A percentile compares a stretch with the other conserved stretches of the same genome.
Conservation (phyloP, 1,140 invertebrate genomes). For the Drosophila cardini region DNA sequence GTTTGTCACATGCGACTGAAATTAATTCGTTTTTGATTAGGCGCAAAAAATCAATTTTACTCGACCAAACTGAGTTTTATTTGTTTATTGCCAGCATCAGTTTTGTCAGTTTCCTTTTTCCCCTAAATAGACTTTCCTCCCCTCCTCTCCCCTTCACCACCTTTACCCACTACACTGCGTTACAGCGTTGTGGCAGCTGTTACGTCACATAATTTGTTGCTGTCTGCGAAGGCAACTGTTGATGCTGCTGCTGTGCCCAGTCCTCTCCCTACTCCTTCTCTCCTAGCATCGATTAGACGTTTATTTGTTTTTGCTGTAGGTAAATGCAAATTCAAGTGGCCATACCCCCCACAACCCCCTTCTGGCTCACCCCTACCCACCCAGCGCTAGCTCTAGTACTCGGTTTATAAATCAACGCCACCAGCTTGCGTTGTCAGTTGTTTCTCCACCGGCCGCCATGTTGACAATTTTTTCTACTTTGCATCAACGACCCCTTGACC, state of each 20-base stretch:
- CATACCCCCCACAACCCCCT: not conserved
- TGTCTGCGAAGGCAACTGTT: constrained; percentile 71
- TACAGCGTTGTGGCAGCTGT: constrained; percentile 55
- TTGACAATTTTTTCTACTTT: constrained; percentile 65
- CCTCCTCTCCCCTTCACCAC: not conserved
- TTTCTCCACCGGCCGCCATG: constrained; percentile 68
- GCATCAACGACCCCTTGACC: constrained; percentile 59
- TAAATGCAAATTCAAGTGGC: constrained; percentile 79
- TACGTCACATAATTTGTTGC: constrained; percentile 79
- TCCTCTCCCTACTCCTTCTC: not conserved
- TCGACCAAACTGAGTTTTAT: constrained; percentile 71
- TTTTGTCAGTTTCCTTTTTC: constrained; percentile 36
- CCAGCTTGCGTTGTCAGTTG: constrained; percentile 77
- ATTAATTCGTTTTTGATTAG: constrained; percentile 83
- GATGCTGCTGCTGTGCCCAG: constrained; percentile 33
- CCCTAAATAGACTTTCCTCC: no score
- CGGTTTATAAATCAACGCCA: constrained; percentile 78
- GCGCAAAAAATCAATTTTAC: constrained; percentile 82
- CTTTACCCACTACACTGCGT: no score
- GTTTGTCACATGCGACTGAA: constrained; percentile 77
- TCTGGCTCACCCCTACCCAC: not conserved
- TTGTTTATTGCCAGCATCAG: constrained; percentile 78
- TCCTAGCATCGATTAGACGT: constrained; percentile 70
- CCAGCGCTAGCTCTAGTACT: not conserved
- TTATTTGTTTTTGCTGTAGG: constrained; percentile 80